Evolutionary conservation across 92 coral and sea anemone species (phyloP).

Genomic region (Siderastrea radians): DNA sequence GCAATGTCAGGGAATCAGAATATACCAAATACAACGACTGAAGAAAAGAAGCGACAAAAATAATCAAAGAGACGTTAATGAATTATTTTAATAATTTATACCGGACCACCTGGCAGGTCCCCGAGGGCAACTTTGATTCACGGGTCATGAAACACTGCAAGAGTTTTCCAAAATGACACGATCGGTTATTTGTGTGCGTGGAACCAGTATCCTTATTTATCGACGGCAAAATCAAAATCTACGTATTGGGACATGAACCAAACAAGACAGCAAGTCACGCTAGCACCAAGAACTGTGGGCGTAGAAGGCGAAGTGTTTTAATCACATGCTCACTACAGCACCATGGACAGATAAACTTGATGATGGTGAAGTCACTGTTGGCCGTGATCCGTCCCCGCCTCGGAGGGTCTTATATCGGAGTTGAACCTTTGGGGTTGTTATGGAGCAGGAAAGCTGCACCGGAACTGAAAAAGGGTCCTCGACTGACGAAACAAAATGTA

Average conservation of each 20-base stretch:
- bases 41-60: too few relatives aligned
- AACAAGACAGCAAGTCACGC: slow-evolving; percentile 27
- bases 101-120: too few relatives aligned
- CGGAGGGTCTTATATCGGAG: slow-evolving; percentile 63
- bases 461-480: slow-evolving; percentile 57
- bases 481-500: slow-evolving; percentile 55
- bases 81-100: too few relatives aligned
- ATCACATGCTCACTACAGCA: slow-evolving; percentile 61
- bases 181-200: slow-evolving; percentile 6
- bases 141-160: too few relatives aligned
- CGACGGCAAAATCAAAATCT: slow-evolving; percentile 50
- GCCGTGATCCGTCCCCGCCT: slow-evolving; percentile 36
- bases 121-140: too few relatives aligned
- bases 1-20: too few relatives aligned
- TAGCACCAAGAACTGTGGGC: slow-evolving; percentile 46
- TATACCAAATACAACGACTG: too few relatives aligned
- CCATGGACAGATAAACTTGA: slow-evolving; percentile 6
- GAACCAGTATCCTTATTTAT: slow-evolving; percentile 36
- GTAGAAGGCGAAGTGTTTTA: slow-evolving; percentile 49
- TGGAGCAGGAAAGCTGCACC: slow-evolving; percentile 71
- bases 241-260: slow-evolving; percentile 40
- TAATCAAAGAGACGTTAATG: too few relatives aligned
- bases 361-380: slow-evolving; percentile 40
- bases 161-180: not conserved
- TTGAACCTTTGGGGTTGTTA: slow-evolving; percentile 70